Percentiles rank a stretch among this genome's conserved stretches.
These are phyloP conservation scores for Drosophila sproati DNA, from an alignment of 1,140 invertebrate genomes.

Conservation along the genomic window DNA sequence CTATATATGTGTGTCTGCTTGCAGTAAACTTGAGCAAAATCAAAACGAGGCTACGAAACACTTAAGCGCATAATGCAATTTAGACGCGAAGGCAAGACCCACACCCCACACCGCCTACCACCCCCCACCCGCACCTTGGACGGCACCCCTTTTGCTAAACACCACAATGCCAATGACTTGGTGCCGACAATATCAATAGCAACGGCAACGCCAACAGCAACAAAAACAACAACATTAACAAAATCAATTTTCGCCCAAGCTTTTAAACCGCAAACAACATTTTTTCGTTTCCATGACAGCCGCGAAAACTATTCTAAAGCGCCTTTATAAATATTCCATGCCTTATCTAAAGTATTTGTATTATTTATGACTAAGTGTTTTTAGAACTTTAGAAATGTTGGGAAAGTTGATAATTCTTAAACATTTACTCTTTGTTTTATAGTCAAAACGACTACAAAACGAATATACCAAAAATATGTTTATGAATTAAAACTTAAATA, in stretches of 20 bases:
- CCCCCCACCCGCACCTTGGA: background rate
- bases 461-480: too few species aligned
- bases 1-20: constrained; percentile 17
- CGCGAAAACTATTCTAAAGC: background rate
- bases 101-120: constrained; percentile 23
- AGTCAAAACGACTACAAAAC: too few species aligned
- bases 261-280: constrained; percentile 23
- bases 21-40: constrained; percentile 64
- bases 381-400: background rate
- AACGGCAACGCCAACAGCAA: constrained; percentile 15
- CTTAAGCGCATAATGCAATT: constrained; percentile 80
- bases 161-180: constrained; percentile 54
- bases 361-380: background rate
- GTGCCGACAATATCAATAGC: constrained; percentile 39
- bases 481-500: too few species aligned
- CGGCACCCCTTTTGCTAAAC: constrained; percentile 9
- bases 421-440: too few species aligned
- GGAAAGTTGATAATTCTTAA: too few species aligned
- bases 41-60: constrained; percentile 74
- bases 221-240: background rate
- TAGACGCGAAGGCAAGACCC: constrained; percentile 52
- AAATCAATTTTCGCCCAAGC: constrained; percentile 37
- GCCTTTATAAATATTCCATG: constrained; percentile 6
- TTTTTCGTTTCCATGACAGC: constrained; percentile 33
- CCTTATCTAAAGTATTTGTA: constrained; percentile 23